A percentile compares a stretch with the other conserved stretches of the same genome.
These are phyloP conservation scores for Parauchenoglanis punctatus DNA, from an alignment of 2,797 vertebrate genomes.

Conservation along the genomic window DNA sequence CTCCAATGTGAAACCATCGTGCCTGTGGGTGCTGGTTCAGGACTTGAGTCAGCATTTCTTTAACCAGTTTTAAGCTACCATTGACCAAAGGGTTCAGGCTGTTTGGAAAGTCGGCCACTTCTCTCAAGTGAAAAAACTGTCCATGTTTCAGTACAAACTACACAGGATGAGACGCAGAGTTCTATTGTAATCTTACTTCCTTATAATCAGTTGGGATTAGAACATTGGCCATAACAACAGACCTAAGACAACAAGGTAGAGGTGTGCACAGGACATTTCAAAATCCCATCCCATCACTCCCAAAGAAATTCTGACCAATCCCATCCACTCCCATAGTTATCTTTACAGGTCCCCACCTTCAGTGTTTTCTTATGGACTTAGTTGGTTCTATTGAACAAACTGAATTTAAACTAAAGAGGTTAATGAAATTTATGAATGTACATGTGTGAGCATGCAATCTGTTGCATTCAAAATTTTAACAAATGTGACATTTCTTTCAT, in stretches of 20 bases:
- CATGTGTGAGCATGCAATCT: background rate
- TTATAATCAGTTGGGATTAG: background rate
- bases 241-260: background rate
- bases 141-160: constrained; percentile 81
- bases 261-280: background rate
- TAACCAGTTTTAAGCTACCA: constrained; percentile 67
- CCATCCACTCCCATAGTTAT: background rate
- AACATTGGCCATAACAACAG: background rate
- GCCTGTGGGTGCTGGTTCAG: constrained; percentile 68
- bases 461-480: background rate
- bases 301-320: background rate
- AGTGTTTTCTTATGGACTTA: background rate
- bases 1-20: constrained; percentile 76
- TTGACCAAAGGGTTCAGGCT: constrained; percentile 75
- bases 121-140: constrained; percentile 70
- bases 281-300: background rate
- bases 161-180: background rate
- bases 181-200: background rate
- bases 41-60: constrained; percentile 71
- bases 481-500: background rate
- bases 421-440: background rate
- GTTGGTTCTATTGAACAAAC: background rate
- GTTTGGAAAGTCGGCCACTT: constrained; percentile 75
- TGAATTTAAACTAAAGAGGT: background rate
- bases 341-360: background rate